A percentile compares a stretch with the other conserved stretches of the same genome.
phyloP scores from a whole-genome alignment of 2,888 invertebrate species.

The Erebia palarica region DNA sequence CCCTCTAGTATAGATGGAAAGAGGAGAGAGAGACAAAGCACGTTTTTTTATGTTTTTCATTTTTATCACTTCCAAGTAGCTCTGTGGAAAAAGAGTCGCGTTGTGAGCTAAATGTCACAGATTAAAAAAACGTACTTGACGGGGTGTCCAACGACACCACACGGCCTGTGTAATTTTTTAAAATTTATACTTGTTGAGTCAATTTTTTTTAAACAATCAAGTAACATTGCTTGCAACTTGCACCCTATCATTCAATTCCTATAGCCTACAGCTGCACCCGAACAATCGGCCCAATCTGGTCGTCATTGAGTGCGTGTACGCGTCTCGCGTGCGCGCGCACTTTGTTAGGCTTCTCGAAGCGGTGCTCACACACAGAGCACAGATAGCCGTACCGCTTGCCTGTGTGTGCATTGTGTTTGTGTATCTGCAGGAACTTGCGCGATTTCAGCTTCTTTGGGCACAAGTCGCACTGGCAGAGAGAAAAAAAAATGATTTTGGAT shows the following conservation, averaged over 20 bases:
- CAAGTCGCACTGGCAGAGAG: constrained; percentile 66
- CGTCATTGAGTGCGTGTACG: constrained; percentile 67
- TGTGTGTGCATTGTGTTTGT: constrained; percentile 75
- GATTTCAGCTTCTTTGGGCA: constrained; percentile 73
- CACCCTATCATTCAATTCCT: background rate
- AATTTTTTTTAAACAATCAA: too few relatives aligned
- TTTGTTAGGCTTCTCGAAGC: constrained; percentile 76
- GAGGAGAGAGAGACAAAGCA: too few relatives aligned
- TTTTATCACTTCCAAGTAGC: too few relatives aligned
- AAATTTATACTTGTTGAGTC: too few relatives aligned
- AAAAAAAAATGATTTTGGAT: background rate
- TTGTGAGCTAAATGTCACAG: too few relatives aligned
- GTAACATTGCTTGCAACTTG: background rate
- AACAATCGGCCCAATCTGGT: constrained; percentile 62
- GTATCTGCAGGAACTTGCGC: constrained; percentile 74
- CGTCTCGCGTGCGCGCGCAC: constrained; percentile 69
- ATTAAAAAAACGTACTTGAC: too few relatives aligned
- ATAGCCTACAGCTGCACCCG: constrained; percentile 56
- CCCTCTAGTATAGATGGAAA: too few relatives aligned
- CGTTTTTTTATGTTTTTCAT: too few relatives aligned
- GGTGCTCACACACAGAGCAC: constrained; percentile 67
- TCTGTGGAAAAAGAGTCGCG: too few relatives aligned
- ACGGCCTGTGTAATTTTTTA: too few relatives aligned
- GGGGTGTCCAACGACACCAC: too few relatives aligned
- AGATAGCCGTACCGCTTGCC: constrained; percentile 70